Evolutionary conservation across 2,797 vertebrate species (phyloP).

Genomic region (Triplophysa yarkandensis): DNA sequence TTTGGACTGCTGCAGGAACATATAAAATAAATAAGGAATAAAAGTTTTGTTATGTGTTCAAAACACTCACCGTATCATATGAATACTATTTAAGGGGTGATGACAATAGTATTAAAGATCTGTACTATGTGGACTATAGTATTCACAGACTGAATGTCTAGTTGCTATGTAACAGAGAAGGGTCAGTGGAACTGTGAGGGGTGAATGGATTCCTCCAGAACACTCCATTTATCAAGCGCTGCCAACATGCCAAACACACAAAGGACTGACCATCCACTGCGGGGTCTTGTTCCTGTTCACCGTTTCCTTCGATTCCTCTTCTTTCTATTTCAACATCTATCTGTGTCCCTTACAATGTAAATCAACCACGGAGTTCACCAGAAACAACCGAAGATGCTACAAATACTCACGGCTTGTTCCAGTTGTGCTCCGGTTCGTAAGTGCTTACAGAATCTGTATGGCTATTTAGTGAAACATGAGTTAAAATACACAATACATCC

Average conservation of each 20-base stretch:
- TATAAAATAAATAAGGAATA: neutral
- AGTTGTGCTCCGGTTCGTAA: conserved; percentile 35
- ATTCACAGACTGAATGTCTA: conserved; percentile 64
- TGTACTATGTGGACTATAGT: conserved; percentile 63
- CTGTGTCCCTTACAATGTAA: conserved; percentile 13
- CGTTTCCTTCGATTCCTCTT: conserved; percentile 53
- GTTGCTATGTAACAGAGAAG: conserved; percentile 74
- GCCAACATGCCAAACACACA: conserved; percentile 72
- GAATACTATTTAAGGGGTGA: neutral
- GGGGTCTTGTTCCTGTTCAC: conserved; percentile 64
- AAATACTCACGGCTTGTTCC: neutral
- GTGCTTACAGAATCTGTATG: neutral
- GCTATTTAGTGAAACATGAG: neutral
- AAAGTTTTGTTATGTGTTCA: conserved; percentile 22
- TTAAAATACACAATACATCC: neutral
- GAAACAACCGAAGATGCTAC: neutral
- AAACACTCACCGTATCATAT: neutral
- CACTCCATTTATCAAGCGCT: conserved; percentile 76
- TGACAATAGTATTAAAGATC: neutral
- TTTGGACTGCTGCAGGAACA: neutral
- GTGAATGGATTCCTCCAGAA: conserved; percentile 66
- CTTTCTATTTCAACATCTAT: conserved; percentile 54
- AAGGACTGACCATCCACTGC: conserved; percentile 71
- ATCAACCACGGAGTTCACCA: conserved; percentile 55
- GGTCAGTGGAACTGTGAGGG: conserved; percentile 69